Conservation (phyloP, 2,888 invertebrate genomes). For the Meiosimyza decipiens region DNA sequence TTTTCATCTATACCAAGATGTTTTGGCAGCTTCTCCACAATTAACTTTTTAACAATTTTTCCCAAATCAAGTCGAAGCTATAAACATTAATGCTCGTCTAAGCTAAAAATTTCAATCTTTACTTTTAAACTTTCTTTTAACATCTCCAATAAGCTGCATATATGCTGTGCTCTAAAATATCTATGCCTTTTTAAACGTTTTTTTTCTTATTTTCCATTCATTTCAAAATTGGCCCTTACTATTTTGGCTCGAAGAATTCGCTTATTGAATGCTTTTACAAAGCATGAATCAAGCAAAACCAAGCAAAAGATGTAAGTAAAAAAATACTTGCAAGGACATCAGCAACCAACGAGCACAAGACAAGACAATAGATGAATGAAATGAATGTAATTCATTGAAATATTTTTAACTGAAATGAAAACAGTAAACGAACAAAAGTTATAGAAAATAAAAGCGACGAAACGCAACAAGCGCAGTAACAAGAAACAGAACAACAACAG, state of each 20-base stretch:
- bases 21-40: too few species aligned
- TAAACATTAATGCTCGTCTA: too few species aligned
- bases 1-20: too few species aligned
- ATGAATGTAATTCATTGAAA: not conserved
- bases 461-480: constrained; percentile 20
- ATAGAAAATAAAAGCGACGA: constrained; percentile 30
- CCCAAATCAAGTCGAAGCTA: too few species aligned
- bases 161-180: constrained; percentile 27
- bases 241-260: not conserved
- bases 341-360: not conserved
- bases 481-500: constrained; percentile 12
- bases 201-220: not conserved
- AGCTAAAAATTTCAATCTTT: too few species aligned
- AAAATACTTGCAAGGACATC: not conserved
- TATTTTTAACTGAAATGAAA: not conserved
- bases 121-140: too few species aligned
- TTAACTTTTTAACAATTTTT: too few species aligned
- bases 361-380: not conserved
- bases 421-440: constrained; percentile 17
- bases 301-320: too few species aligned
- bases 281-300: too few species aligned
- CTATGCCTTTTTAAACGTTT: constrained; percentile 8
- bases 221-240: not conserved
- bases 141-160: too few species aligned
- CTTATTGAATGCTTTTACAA: constrained; percentile 23